These are phyloP conservation scores for Amphiduros pacificus DNA, from an alignment of 2,888 invertebrate species.

Conservation along the genomic window DNA sequence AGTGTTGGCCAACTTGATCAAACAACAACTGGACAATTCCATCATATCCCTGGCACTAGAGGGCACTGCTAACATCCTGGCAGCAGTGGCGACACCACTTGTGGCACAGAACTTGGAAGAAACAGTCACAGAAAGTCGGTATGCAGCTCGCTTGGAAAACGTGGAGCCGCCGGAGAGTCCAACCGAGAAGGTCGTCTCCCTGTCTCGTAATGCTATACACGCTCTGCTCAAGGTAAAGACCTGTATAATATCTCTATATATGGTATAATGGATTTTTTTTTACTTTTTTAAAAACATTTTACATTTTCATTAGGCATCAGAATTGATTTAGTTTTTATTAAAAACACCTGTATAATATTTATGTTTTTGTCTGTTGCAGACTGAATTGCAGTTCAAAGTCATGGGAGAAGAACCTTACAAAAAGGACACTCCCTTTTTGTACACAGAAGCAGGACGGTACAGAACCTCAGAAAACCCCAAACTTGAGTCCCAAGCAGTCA, in stretches of 20 bases:
- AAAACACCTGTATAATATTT: too few relatives aligned
- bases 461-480: constrained; percentile 21
- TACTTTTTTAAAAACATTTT: too few relatives aligned
- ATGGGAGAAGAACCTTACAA: constrained; percentile 39
- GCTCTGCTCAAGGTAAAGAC: constrained; percentile 32
- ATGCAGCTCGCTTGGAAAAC: not conserved
- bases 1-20: constrained; percentile 6
- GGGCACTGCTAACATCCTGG: constrained; percentile 35
- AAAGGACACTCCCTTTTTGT: constrained; percentile 22
- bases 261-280: too few relatives aligned
- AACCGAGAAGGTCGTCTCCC: constrained; percentile 14
- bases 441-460: constrained; percentile 36
- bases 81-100: constrained; percentile 28
- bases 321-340: too few relatives aligned
- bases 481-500: constrained; percentile 31
- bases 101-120: constrained; percentile 1
- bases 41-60: constrained; percentile 9
- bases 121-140: not conserved
- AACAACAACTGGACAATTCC: constrained; percentile 3
- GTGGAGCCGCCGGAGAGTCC: constrained; percentile 4
- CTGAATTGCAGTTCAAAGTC: constrained; percentile 39
- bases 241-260: too few relatives aligned
- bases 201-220: constrained; percentile 29
- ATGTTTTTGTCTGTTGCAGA: constrained; percentile 33
- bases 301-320: too few relatives aligned